Evolutionary conservation across 2,113 vertebrate genomes (phyloP).

Genomic region (Haplochromis burtoni): DNA sequence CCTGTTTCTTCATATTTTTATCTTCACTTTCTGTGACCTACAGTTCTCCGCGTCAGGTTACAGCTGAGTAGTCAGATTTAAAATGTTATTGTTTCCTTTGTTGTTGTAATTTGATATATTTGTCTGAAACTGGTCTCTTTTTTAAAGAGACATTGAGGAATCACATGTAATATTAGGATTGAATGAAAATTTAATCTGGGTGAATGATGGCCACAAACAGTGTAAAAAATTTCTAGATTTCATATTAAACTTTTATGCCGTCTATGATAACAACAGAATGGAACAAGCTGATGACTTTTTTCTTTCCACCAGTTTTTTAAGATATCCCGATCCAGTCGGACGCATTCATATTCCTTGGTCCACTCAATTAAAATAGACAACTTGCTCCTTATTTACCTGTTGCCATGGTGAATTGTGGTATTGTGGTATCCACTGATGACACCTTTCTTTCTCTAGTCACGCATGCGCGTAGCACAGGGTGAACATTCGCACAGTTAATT

Average conservation of each 20-base stretch:
- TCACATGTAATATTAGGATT: not conserved
- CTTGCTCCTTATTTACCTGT: not conserved
- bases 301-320: not conserved
- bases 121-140: not conserved
- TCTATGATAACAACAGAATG: not conserved
- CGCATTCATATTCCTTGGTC: not conserved
- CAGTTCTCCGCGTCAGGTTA: not conserved
- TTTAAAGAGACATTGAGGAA: not conserved
- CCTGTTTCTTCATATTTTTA: not conserved
- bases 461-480: not conserved
- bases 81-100: not conserved
- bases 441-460: not conserved
- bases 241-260: not conserved
- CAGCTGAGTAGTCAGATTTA: not conserved
- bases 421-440: not conserved
- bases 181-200: not conserved
- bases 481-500: not conserved
- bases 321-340: not conserved
- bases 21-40: not conserved
- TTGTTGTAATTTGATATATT: not conserved
- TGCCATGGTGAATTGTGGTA: not conserved
- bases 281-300: not conserved
- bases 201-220: not conserved
- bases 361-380: not conserved
- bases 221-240: not conserved